Base-by-base conservation (phyloP, 2,113 vertebrate genomes). In the Aegithalos caudatus region DNA sequence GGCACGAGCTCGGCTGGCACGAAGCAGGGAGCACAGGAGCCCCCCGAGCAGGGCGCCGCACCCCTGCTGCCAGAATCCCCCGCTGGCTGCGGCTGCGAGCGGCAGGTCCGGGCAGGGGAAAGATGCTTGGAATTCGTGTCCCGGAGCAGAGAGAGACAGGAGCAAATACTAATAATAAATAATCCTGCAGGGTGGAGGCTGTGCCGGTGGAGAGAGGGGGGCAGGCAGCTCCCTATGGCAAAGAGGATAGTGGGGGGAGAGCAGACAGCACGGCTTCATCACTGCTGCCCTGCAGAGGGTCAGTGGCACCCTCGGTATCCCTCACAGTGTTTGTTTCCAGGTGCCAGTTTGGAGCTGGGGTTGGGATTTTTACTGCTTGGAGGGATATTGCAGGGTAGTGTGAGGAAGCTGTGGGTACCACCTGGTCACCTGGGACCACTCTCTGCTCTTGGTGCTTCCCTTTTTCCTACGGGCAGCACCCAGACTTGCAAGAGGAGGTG, bases 81-180 rank as follows among this genome's bases (percentile, higher is more conserved):
- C 93, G 96, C 88, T 98, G 98, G 98, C 98, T 97, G 96, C 92
- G 90, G 92, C 96, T 98, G 96, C 61, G 4, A 96, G 76, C 79
- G 97, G 97, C 98, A 98, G 98, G 98, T 97, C 98, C 51, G 90
- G 98, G 97, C 98, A 98, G 94, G 97, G 97, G 97, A 98, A 98
- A 97, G 98, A 98, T 98, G 98, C 98, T 98, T 98, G 98, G 98
- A 99, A 99, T 99, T 98, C 62, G 95, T 98, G 98, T 99, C 98
- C 98, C 19, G 94, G 86, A 98, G 98, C 96, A 96, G 90, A 92
- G 86, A 93, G 92, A 97, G 95, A 96, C 93, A 95, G 98, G 97
- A 97, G 98, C 98, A 98, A 97, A 98, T 96, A 94, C 96, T 95
- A 95, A 54, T 92, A 95, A 95, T 95, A 95, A 97, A 97, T 94